Evolutionary conservation across 2,113 vertebrate species (phyloP).

Genomic region (Equus przewalskii): DNA sequence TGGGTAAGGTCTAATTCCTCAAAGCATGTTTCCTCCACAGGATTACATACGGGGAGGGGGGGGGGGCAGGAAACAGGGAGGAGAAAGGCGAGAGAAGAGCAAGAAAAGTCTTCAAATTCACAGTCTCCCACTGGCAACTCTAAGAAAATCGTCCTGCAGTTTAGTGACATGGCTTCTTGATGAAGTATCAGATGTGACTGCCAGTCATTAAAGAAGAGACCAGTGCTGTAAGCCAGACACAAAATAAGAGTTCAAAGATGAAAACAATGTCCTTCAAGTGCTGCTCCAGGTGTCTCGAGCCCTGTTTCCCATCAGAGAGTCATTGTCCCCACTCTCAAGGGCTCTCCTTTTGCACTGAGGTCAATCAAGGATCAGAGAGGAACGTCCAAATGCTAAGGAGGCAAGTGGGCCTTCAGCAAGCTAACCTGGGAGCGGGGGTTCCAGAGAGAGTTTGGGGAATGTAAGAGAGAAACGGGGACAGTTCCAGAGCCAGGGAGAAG

Average conservation of each 20-base stretch:
- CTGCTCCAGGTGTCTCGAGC: neutral
- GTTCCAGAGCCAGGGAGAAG: neutral
- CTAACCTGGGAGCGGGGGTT: neutral
- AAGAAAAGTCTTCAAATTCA: neutral
- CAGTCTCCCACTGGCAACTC: neutral
- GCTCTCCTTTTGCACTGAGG: neutral
- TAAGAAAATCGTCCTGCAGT: neutral
- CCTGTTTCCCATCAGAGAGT: neutral
- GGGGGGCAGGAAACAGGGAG: too few species aligned
- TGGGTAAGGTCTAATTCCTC: neutral
- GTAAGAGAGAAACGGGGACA: neutral
- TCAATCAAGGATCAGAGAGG: neutral
- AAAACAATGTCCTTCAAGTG: neutral
- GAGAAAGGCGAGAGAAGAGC: neutral
- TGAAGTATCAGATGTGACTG: neutral
- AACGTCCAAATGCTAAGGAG: neutral
- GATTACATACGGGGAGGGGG: too few species aligned
- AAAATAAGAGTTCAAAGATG: neutral
- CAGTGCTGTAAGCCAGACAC: neutral
- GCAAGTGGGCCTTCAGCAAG: neutral
- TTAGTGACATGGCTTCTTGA: neutral
- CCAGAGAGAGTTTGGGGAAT: neutral
- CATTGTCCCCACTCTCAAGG: neutral
- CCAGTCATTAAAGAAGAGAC: neutral
- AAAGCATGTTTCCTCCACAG: neutral